Conservation (phyloP, 2,797 vertebrate genomes). For the Spondyliosoma cantharus region DNA sequence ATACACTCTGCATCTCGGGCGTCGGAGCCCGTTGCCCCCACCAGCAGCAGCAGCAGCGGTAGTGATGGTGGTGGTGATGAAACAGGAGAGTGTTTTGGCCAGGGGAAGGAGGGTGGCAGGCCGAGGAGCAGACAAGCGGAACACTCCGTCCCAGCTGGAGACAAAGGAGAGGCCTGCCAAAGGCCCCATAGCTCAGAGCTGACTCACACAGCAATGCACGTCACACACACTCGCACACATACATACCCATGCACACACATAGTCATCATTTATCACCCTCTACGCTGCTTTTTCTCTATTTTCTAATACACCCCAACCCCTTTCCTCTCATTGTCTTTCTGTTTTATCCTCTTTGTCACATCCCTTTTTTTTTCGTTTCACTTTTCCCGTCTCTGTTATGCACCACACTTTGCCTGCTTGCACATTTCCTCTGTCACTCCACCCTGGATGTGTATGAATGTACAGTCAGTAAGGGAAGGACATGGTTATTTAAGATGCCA, state of each 20-base stretch:
- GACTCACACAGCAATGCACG: constrained; percentile 82
- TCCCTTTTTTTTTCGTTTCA: background rate
- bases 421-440: constrained; percentile 32
- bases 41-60: constrained; percentile 7
- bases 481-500: constrained; percentile 17
- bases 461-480: constrained; percentile 33
- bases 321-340: constrained; percentile 46
- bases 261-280: constrained; percentile 64
- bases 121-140: constrained; percentile 73
- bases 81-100: constrained; percentile 74
- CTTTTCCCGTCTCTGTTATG: constrained; percentile 20
- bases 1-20: constrained; percentile 19
- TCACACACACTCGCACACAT: constrained; percentile 66
- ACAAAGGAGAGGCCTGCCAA: constrained; percentile 84
- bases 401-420: constrained; percentile 28
- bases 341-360: constrained; percentile 26
- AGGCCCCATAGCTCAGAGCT: constrained; percentile 85
- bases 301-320: constrained; percentile 25
- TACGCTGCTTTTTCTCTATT: constrained; percentile 28
- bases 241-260: constrained; percentile 31
- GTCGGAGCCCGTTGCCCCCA: constrained; percentile 7
- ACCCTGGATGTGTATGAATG: constrained; percentile 34
- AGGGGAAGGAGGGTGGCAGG: constrained; percentile 53
- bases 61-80: constrained; percentile 69
- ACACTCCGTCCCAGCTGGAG: constrained; percentile 88